Base-by-base conservation (phyloP, 2,797 vertebrate genomes). In the Todus mexicanus region DNA sequence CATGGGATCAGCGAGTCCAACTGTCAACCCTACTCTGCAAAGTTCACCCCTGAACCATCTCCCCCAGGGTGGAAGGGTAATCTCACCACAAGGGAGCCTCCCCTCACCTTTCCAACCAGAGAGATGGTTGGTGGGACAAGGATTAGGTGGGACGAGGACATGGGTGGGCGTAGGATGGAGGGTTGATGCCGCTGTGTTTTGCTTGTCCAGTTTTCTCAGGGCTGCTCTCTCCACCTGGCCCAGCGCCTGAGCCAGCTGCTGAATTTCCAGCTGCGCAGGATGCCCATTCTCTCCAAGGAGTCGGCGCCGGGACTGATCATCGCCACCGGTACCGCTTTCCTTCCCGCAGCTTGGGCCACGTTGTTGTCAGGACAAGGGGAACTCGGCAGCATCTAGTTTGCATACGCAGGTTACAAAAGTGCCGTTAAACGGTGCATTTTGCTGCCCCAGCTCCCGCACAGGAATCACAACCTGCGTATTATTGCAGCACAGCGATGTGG, bases 201-300 rank as follows among this genome's bases (percentile, higher is more conserved):
- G 60, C 65, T 91, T 75, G 57, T 45, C 25, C 93, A 99, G 99
- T 94, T 99, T 68, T 98, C 98, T 29, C 98, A 98, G 94, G 99
- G 99, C 66, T 99, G 99, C 89, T 99, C 99, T 12, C 98, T 99
- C 43, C 99, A 99, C 97, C 96, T 99, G 98, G 98, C 99, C 84
- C 99, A 99, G 97, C 98, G 98, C 45, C 99, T 99, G 97, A 99
- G 99, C 96, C 99, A 99, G 97, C 97, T 99, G 89, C 98, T 99
- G 71, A 99, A 98, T 94, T 98, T 99, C 96, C 99, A 99, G 97
- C 98, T 99, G 59, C 98, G 99, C 23, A 98, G 99, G 91, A 99
- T 99, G 98, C 98, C 99, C 88, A 99, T 99, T 81, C 95, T 99
- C 53, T 99, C 99, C 96, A 99, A 99, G 97, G 99, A 99, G 94